Conservation (phyloP, 2,797 vertebrate species). For the Gymnothorax javanicus region DNA sequence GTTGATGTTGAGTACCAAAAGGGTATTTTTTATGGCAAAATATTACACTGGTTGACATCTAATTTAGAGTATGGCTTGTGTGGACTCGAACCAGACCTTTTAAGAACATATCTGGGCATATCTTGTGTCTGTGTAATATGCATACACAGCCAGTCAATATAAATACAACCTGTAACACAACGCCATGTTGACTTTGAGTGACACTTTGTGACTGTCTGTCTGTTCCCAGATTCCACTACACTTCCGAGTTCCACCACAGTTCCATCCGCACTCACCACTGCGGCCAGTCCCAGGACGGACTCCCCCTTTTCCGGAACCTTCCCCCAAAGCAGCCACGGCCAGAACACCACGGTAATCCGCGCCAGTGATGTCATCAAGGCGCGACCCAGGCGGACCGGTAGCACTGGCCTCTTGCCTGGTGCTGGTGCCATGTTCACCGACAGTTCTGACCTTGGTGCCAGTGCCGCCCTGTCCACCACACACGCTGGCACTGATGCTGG, state of each 20-base stretch:
- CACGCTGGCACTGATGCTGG: background rate
- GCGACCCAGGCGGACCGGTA: constrained; percentile 48
- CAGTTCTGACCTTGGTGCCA: background rate
- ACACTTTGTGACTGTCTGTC: constrained; percentile 13
- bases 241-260: constrained; percentile 37
- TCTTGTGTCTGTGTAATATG: too few species aligned
- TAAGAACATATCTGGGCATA: too few species aligned
- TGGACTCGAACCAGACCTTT: too few species aligned
- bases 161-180: background rate
- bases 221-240: constrained; percentile 49
- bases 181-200: background rate
- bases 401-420: constrained; percentile 13
- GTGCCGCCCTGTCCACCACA: background rate
- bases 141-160: too few species aligned
- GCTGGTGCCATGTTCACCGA: background rate
- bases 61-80: too few species aligned
- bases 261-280: constrained; percentile 39
- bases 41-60: background rate
- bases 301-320: constrained; percentile 1
- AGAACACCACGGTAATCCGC: background rate
- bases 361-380: constrained; percentile 29
- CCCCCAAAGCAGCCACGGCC: constrained; percentile 2
- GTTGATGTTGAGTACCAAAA: background rate
- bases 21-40: background rate
- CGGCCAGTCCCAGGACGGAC: constrained; percentile 17